These are phyloP conservation scores for Ochotona curzoniae DNA, from an alignment of 2,113 vertebrate species.

Conservation along the genomic window DNA sequence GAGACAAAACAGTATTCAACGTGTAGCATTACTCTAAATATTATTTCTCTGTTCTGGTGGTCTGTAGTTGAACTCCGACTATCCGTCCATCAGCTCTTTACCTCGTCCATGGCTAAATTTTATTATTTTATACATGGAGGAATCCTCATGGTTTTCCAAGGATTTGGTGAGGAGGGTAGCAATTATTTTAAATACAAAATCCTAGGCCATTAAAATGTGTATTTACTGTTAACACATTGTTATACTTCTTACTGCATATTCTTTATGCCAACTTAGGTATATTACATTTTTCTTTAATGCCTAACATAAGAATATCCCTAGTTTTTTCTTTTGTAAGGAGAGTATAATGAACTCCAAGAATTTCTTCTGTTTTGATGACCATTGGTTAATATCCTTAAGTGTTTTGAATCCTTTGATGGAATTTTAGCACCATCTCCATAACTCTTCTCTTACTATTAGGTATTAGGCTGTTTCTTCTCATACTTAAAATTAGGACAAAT, in stretches of 20 bases:
- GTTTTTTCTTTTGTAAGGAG: neutral
- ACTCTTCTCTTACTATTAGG: neutral
- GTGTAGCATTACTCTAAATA: slow-evolving; percentile 20
- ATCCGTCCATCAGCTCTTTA: neutral
- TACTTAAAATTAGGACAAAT: neutral
- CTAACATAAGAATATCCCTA: neutral
- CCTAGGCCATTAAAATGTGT: neutral
- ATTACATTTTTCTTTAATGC: neutral
- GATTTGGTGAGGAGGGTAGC: neutral
- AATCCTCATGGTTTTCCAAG: neutral
- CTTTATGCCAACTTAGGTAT: neutral
- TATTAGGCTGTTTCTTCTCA: slow-evolving; percentile 4
- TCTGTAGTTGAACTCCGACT: neutral
- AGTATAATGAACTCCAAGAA: neutral
- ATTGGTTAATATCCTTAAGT: neutral
- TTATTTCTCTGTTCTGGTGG: neutral
- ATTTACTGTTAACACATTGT: neutral
- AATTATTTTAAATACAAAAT: neutral
- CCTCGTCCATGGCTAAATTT: neutral
- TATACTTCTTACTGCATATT: neutral
- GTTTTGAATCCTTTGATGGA: neutral
- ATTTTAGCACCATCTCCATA: neutral
- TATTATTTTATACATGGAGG: neutral
- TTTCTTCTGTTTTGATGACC: neutral
- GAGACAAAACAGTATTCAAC: slow-evolving; percentile 31